phyloP scores from a whole-genome alignment of 2,888 invertebrate genomes.

The Sepioteuthis lessoniana region DNA sequence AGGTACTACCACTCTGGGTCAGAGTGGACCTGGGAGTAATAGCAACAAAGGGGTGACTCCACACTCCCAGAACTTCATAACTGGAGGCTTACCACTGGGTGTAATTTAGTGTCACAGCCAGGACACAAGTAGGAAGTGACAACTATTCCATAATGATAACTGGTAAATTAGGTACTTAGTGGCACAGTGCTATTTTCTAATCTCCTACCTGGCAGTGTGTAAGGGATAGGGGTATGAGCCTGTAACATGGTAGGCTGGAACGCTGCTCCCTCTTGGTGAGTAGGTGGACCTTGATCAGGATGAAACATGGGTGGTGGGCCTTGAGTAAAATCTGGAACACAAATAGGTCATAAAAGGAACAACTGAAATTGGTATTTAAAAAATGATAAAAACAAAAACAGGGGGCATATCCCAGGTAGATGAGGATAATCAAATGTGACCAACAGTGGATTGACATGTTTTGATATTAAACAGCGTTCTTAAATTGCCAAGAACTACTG shows the following conservation, averaged over 20 bases:
- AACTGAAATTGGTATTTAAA: conserved; percentile 40
- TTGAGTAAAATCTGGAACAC: conserved; percentile 48
- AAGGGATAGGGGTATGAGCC: conserved; percentile 47
- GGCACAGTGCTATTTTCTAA: conserved; percentile 44
- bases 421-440: background rate
- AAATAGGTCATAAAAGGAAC: conserved; percentile 43
- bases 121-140: background rate
- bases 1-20: no score
- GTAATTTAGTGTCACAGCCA: no score
- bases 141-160: background rate
- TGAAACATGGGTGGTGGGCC: conserved; percentile 46
- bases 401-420: conserved; percentile 5
- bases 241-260: conserved; percentile 47
- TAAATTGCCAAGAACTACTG: background rate
- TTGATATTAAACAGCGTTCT: background rate
- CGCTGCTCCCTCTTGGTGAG: conserved; percentile 45
- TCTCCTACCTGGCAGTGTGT: conserved; percentile 46
- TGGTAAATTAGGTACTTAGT: background rate
- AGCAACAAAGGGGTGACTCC: no score
- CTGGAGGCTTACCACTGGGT: no score
- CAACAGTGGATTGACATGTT: background rate
- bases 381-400: no score
- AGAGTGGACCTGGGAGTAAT: no score
- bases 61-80: no score
- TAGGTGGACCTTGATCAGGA: conserved; percentile 47